Percentiles rank a stretch among this genome's conserved stretches.
Evolutionary conservation across 2,113 vertebrate genomes (phyloP).

Genomic region (Lycaon pictus): DNA sequence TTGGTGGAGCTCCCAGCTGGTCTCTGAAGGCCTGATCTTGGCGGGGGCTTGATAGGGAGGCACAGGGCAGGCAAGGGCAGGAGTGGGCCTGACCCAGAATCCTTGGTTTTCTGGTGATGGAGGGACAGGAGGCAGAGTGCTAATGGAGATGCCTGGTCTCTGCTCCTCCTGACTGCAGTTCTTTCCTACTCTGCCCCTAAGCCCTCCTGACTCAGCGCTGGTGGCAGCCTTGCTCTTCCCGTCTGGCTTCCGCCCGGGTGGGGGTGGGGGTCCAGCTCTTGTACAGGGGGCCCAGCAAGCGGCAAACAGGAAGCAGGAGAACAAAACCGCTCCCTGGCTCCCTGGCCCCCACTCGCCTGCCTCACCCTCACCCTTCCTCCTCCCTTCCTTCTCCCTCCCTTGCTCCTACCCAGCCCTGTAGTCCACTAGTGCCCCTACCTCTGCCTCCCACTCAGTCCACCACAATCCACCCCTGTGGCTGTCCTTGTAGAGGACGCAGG

Average conservation of each 20-base stretch:
- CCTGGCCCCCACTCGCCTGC: constrained; percentile 48
- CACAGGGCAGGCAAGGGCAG: background rate
- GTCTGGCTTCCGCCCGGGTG: constrained; percentile 75
- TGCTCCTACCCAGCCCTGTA: background rate
- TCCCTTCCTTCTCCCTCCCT: constrained; percentile 59
- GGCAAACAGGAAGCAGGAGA: constrained; percentile 83
- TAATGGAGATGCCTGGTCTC: background rate
- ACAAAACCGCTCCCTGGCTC: constrained; percentile 73
- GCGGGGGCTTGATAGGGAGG: background rate
- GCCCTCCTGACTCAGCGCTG: constrained; percentile 80
- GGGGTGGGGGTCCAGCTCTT: constrained; percentile 77
- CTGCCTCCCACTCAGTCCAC: background rate
- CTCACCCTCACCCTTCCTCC: constrained; percentile 67
- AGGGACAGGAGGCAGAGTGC: background rate
- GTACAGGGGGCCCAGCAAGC: constrained; percentile 66
- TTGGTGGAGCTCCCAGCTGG: background rate
- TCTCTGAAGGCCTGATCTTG: background rate
- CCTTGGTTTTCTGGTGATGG: background rate
- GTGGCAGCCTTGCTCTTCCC: constrained; percentile 71
- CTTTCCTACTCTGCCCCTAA: constrained; percentile 19
- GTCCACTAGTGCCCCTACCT: background rate
- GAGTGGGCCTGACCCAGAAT: background rate
- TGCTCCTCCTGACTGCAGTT: background rate
- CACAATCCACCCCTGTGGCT: background rate
- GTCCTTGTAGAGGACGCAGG: background rate